A percentile compares a stretch with the other conserved stretches of the same genome.
phyloP scores from a whole-genome alignment of 2,797 vertebrate genomes.

The Threskiornis aethiopicus region DNA sequence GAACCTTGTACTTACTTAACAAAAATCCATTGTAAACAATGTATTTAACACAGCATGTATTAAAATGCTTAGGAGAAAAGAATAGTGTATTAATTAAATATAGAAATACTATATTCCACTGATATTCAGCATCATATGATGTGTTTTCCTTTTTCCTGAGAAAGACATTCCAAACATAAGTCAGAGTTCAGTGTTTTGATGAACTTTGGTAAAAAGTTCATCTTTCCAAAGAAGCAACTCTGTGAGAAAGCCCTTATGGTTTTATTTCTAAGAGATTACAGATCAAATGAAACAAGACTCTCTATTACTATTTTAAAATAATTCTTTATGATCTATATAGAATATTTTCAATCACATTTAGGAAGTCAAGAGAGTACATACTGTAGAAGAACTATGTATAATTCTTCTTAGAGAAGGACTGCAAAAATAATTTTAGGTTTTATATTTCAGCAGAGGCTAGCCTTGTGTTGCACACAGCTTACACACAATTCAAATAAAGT shows the following conservation, averaged over 20 bases:
- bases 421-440: neutral
- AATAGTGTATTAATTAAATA: neutral
- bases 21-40: conserved; percentile 30
- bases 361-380: neutral
- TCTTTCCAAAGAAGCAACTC: neutral
- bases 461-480: neutral
- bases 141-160: neutral
- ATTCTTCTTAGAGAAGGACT: neutral
- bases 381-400: neutral
- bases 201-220: neutral
- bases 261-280: neutral
- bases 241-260: neutral
- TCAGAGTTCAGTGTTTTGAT: neutral
- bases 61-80: conserved; percentile 22
- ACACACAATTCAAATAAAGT: neutral
- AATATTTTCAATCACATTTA: neutral
- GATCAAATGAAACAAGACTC: neutral
- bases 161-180: conserved; percentile 4
- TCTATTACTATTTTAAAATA: neutral
- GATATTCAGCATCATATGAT: neutral
- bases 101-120: neutral
- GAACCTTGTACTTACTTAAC: neutral
- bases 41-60: neutral
- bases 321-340: neutral
- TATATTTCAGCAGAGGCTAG: neutral